Percentiles rank a stretch among this genome's conserved stretches.
Evolutionary conservation across 1,140 invertebrate species (phyloP).

Genomic region (Acyrthosiphon pisum): DNA sequence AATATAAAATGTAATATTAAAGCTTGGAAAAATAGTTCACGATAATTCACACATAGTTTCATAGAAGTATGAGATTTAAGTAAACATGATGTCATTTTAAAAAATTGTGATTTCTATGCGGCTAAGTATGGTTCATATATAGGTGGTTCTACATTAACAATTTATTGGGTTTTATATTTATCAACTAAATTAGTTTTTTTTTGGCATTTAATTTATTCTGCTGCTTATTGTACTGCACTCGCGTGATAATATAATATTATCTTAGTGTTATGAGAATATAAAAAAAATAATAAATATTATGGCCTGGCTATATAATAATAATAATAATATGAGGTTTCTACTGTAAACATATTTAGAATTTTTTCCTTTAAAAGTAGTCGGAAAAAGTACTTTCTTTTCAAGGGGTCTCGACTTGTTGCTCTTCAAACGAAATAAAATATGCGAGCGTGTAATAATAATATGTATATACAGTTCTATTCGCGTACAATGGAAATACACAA

Average conservation of each 20-base stretch:
- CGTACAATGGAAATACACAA: not conserved
- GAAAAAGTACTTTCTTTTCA: not conserved
- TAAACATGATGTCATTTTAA: too few relatives aligned
- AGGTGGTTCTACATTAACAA: not conserved
- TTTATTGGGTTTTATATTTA: not conserved
- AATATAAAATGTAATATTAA: not conserved
- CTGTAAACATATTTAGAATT: not conserved
- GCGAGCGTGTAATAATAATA: not conserved
- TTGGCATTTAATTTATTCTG: not conserved
- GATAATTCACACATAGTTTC: not conserved
- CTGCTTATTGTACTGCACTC: not conserved
- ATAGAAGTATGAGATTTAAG: too few relatives aligned
- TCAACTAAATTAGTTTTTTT: not conserved
- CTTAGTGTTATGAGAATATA: not conserved
- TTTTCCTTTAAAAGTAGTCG: not conserved
- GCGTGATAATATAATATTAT: not conserved
- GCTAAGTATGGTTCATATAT: not conserved
- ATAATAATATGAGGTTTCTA: not conserved
- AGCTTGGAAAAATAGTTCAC: not conserved
- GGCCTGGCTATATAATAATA: not conserved
- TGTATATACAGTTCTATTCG: not conserved
- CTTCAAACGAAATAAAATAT: not conserved
- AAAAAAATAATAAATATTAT: not conserved
- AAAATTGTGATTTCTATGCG: not conserved
- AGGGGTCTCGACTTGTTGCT: slow-evolving; percentile 9